Conservation (phyloP, 2,797 vertebrate genomes). For the Coccyzus lansbergi region DNA sequence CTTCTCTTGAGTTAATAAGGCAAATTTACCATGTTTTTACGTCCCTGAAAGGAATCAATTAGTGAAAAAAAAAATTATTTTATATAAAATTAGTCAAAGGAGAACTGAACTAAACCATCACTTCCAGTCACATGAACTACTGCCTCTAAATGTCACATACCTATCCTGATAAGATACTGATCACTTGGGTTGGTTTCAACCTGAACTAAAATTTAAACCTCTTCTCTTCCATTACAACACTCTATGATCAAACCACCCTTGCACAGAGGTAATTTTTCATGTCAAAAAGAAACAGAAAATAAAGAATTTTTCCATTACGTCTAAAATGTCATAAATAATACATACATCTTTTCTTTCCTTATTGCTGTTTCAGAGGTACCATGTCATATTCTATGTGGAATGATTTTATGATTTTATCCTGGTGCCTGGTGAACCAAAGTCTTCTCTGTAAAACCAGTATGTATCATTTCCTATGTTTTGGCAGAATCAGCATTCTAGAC, state of each 20-base stretch:
- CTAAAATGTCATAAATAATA: constrained; percentile 1
- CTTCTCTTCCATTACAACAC: not conserved
- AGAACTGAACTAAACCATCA: not conserved
- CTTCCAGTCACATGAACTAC: not conserved
- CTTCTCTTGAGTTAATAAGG: not conserved
- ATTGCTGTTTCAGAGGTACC: not conserved
- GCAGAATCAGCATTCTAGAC: not conserved
- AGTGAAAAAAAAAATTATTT: not conserved
- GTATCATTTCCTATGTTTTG: not conserved
- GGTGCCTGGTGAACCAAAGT: not conserved
- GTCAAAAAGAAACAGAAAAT: not conserved
- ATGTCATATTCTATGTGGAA: not conserved
- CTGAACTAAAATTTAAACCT: not conserved
- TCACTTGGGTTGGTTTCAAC: not conserved
- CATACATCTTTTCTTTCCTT: not conserved
- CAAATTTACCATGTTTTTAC: not conserved
- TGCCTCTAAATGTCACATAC: not conserved
- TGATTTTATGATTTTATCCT: not conserved
- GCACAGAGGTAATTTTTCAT: not conserved
- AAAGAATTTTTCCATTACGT: not conserved
- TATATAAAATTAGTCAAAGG: not conserved
- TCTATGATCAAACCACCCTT: constrained; percentile 9
- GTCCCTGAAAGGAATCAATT: not conserved
- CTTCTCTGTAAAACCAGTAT: not conserved
- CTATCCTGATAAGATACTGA: not conserved